phyloP scores from a whole-genome alignment of 1,140 invertebrate genomes.

The Nilaparvata lugens region DNA sequence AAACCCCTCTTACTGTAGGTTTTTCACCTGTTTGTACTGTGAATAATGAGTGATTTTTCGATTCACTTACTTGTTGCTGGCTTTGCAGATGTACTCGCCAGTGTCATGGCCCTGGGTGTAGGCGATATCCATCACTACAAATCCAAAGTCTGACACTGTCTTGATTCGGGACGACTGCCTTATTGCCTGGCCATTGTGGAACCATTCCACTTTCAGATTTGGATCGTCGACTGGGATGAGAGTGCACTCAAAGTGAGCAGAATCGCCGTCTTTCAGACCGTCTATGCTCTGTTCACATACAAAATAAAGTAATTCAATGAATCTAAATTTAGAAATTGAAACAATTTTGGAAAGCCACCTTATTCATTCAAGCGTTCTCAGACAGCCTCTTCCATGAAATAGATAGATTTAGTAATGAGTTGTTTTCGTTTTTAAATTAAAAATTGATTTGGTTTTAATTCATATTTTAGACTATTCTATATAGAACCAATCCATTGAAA shows the following conservation, averaged over 20 bases:
- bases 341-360: too few species aligned
- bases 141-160: slow-evolving; percentile 91
- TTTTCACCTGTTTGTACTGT: too few species aligned
- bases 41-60: neutral
- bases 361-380: too few species aligned
- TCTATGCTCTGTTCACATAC: slow-evolving; percentile 53
- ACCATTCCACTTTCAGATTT: slow-evolving; percentile 92
- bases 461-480: too few species aligned
- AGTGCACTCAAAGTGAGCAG: slow-evolving; percentile 88
- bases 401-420: too few species aligned
- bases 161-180: slow-evolving; percentile 86
- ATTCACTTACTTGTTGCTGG: slow-evolving; percentile 60
- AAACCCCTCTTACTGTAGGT: too few species aligned
- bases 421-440: too few species aligned
- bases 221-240: slow-evolving; percentile 87
- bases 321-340: too few species aligned
- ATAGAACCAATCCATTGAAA: too few species aligned
- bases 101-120: slow-evolving; percentile 89
- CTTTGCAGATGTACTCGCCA: slow-evolving; percentile 85
- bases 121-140: slow-evolving; percentile 90
- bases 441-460: too few species aligned
- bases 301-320: neutral
- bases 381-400: too few species aligned
- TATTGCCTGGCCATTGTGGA: slow-evolving; percentile 81
- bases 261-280: slow-evolving; percentile 82